Evolutionary conservation across 2,113 vertebrate genomes (phyloP).

Genomic region (Cyanocitta stelleri): DNA sequence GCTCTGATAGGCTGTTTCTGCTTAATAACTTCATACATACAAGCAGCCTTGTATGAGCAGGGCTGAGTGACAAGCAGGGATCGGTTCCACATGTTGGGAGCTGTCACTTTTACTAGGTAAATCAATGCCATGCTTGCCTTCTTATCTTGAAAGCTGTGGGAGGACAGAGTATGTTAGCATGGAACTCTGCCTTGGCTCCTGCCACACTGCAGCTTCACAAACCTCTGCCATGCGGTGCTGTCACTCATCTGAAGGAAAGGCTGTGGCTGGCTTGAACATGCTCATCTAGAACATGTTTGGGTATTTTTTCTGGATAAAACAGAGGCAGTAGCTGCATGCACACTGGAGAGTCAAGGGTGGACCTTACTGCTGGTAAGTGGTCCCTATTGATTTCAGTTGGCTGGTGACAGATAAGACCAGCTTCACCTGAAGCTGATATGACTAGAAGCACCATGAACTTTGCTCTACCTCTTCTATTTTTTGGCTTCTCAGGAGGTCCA

Average conservation of each 20-base stretch:
- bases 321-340: background rate
- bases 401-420: background rate
- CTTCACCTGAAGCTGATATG: background rate
- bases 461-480: background rate
- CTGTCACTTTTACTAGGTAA: conserved; percentile 6
- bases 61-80: background rate
- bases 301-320: background rate
- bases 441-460: background rate
- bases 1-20: background rate
- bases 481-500: background rate
- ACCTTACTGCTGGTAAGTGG: background rate
- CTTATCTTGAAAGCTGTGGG: conserved; percentile 17
- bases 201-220: background rate
- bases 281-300: background rate
- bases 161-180: background rate
- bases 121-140: conserved; percentile 12
- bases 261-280: background rate
- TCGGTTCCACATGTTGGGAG: conserved; percentile 1
- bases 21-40: background rate
- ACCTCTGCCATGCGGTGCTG: background rate
- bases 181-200: background rate
- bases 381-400: background rate
- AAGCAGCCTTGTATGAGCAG: background rate
- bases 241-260: background rate
- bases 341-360: background rate